Evolutionary conservation across 2,113 vertebrate species (phyloP), one percentile per base, ranked within the genome.

Genomic region (Cygnus buccinator): DNA sequence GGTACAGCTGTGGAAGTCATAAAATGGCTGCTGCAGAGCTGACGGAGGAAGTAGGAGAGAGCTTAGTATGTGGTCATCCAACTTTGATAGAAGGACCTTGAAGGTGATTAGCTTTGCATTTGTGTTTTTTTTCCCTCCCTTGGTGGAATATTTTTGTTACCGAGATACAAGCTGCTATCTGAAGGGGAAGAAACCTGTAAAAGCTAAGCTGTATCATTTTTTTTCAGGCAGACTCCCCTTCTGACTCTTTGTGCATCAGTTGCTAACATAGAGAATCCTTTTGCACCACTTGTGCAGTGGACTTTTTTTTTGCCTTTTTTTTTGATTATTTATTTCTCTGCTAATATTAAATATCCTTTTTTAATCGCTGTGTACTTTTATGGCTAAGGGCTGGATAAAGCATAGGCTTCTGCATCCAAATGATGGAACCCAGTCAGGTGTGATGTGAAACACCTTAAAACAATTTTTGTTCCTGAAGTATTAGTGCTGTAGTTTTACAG

Each of bases 21-120:
- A 94, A 97, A 97, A 97, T 97, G 96, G 96, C 96, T 91, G 94
- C 96, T 87, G 62, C 9, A 4, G 62, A 57, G 58, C 92, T 68
- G 83, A 65, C 1, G 1, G 71, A 93, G 87, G 46, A 19, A 44
- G 65, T 65, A 28, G 62, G 68, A 5, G 29, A 3, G 48, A 89
- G 91, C 62, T 76, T 43, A 15, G 11, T 62, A 16, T 9, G 18
- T 15, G 10, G 16, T 74, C 74, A 11, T 22, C 16, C 33, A 25
- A 31, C 9, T 10, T 57, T 3, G n/a, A 17, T 48, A n/a, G 21
- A 70, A 74, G 22, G 2, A 20, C 33, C 3, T 10, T 41, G 19
- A 43, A 48, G 6, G 11, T 48, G 19, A n/a, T 59, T 1, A 29
- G 9, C 22, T 86, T 65, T 20, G 62, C n/a, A 14, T 35, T 59